Conservation (phyloP, 1,140 invertebrate species). For the Carposina sasakii region DNA sequence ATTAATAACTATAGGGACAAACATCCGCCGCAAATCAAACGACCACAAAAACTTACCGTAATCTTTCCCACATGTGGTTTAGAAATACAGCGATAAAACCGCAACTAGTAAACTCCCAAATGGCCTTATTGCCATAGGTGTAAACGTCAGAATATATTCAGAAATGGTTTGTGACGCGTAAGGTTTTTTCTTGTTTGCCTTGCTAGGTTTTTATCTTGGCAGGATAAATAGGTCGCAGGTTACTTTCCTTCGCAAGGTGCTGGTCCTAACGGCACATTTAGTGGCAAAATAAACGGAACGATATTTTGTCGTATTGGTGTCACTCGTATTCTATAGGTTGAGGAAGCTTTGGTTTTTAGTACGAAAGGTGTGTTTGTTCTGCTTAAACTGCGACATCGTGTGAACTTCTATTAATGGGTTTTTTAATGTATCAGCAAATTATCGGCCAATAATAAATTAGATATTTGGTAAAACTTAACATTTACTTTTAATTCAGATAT, state of each 20-base stretch:
- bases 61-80: slow-evolving; percentile 64
- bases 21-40: slow-evolving; percentile 48
- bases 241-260: slow-evolving; percentile 67
- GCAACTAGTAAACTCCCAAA: neutral
- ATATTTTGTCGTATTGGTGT: slow-evolving; percentile 39
- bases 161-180: slow-evolving; percentile 14
- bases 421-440: too few relatives aligned
- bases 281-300: slow-evolving; percentile 52
- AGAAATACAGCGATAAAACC: slow-evolving; percentile 19
- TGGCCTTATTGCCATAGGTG: neutral
- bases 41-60: slow-evolving; percentile 49
- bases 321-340: slow-evolving; percentile 27
- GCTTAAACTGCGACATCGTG: too few relatives aligned
- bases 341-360: slow-evolving; percentile 39
- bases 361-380: slow-evolving; percentile 22
- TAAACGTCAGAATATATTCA: slow-evolving; percentile 22
- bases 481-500: too few relatives aligned
- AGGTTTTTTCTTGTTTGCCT: too few relatives aligned
- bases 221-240: slow-evolving; percentile 67
- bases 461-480: too few relatives aligned
- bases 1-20: slow-evolving; percentile 54
- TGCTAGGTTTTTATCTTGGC: slow-evolving; percentile 39
- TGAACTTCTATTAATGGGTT: too few relatives aligned
- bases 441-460: too few relatives aligned
- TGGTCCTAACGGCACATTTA: slow-evolving; percentile 50